Percentiles rank a stretch among this genome's conserved stretches.
Evolutionary conservation across 2,113 vertebrate species (phyloP).

Genomic region (Machaerirhynchus nigripectus): DNA sequence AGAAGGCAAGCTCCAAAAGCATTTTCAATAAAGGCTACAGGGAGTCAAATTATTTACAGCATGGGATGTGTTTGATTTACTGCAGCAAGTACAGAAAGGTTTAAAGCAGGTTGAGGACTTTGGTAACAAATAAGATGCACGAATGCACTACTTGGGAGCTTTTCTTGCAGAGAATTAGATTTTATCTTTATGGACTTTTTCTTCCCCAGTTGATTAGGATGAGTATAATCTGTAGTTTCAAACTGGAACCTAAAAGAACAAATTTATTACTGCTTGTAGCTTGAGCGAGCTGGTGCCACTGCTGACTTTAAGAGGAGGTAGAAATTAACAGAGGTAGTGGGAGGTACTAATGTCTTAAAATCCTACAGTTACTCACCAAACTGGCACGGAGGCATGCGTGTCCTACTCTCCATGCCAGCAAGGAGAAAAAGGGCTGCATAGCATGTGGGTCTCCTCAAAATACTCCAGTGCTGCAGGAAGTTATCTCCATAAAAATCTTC

Average conservation of each 20-base stretch:
- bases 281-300: not conserved
- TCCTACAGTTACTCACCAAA: not conserved
- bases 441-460: not conserved
- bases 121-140: not conserved
- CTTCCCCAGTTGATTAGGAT: not conserved
- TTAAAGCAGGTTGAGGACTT: not conserved
- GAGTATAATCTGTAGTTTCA: not conserved
- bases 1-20: not conserved
- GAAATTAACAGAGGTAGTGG: not conserved
- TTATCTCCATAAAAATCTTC: not conserved
- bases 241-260: not conserved
- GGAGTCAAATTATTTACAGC: not conserved
- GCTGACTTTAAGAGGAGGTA: not conserved
- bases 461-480: not conserved
- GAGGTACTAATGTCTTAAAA: not conserved
- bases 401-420: not conserved
- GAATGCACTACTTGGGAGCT: not conserved
- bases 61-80: not conserved
- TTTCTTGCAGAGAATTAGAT: not conserved
- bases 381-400: rapidly evolving
- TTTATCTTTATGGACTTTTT: not conserved
- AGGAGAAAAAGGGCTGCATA: not conserved
- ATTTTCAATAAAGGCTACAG: not conserved
- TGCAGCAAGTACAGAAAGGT: not conserved
- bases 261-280: not conserved